phyloP scores from a whole-genome alignment of 2,113 vertebrate species.

The Sinocyclocheilus maitianheensis region DNA sequence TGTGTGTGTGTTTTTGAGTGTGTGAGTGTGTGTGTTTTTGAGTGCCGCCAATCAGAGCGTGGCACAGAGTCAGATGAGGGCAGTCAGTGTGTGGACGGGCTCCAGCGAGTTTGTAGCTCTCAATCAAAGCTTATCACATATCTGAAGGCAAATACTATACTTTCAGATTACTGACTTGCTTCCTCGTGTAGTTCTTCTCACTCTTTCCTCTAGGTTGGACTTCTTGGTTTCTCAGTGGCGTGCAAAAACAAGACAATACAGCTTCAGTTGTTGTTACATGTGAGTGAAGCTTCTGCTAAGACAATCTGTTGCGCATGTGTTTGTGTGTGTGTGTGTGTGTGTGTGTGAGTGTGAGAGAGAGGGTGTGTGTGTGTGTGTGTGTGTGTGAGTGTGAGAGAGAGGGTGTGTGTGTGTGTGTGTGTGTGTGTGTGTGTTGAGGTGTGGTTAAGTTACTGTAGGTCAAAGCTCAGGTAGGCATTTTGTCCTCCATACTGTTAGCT shows the following conservation, averaged over 20 bases:
- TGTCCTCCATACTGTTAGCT: conserved; percentile 29
- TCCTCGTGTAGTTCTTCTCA: not conserved
- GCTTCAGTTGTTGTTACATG: not conserved
- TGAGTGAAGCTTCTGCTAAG: not conserved
- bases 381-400: not conserved
- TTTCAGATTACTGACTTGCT: not conserved
- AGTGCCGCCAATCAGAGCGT: not conserved
- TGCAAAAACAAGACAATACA: not conserved
- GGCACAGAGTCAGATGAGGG: not conserved
- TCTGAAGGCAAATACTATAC: not conserved
- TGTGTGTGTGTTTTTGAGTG: no score
- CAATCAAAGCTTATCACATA: not conserved
- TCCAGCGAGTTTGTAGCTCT: not conserved
- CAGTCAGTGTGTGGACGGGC: no score
- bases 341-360: no score
- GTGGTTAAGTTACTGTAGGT: conserved; percentile 24
- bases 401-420: not conserved
- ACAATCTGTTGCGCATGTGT: no score
- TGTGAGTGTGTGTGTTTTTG: no score
- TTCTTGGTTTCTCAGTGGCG: not conserved
- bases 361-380: conserved; percentile 24
- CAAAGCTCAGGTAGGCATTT: not conserved
- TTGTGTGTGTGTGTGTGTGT: no score
- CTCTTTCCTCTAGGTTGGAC: no score
- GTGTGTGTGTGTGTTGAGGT: conserved; percentile 38